Base-by-base conservation (phyloP, 1,140 invertebrate genomes). In the Eupristina koningsbergeri region DNA sequence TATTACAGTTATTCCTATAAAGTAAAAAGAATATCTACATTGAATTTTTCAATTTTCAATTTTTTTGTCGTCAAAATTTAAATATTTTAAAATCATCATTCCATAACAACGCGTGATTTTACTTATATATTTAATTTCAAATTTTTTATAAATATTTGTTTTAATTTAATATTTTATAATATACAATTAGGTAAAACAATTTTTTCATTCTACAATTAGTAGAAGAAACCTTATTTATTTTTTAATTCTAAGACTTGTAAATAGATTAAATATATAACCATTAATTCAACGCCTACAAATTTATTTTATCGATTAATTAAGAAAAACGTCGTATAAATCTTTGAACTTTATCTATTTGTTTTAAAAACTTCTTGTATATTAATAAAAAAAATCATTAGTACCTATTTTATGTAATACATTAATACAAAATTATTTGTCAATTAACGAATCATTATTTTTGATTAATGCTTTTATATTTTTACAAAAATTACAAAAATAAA, bases 291-390 rank as follows among this genome's bases (percentile, higher is more conserved):
- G 61, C 61, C 9, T 64, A 64, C 61, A 31, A 64, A 64, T 64
- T 15, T 11, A 26, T 11, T n/a, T 39, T 29, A 41, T 39, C 34
- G 39, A 39, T 71, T 41, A 39, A n/a, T 71, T 71, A 41, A 71
- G 36, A 41, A 41, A 71, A 71, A 71, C 31, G 63, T 71, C 67
- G 11, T 26, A 41, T 71, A 71, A 41, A 71, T 71, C 67, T 22
- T 71, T 19, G 26, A 17, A 39, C 29, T 71, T 71, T 71, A 71
- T 71, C 26, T 71, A 26, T 41, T 29, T 41, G 19, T 41, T 71
- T 15, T 69, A 39, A 11, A 69, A 71, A 41, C 15, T 22, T 3
- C 22, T 41, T 41, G 7, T 71, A 6, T 31, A 17, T 64, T 31
- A 64, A 29, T 64, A 31, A 13, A 15, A 34, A 34, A 26, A 64